These are phyloP conservation scores for Pyrocoelia pectoralis DNA, from an alignment of 2,888 invertebrate species.

Conservation along the genomic window DNA sequence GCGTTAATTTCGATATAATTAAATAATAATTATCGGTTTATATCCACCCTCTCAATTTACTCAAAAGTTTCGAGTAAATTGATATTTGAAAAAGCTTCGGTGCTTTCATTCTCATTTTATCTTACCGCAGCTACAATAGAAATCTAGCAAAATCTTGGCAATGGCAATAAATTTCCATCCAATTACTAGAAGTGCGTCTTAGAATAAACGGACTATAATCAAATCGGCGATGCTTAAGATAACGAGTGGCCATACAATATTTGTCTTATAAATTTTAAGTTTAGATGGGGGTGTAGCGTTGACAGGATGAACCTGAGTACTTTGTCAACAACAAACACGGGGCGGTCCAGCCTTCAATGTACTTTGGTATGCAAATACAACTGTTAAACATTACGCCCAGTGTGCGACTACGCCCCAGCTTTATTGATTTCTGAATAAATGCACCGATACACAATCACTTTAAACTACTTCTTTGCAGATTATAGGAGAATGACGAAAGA, in stretches of 20 bases:
- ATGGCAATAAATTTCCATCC: constrained; percentile 1
- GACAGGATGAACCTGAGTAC: constrained; percentile 42
- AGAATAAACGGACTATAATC: constrained; percentile 11
- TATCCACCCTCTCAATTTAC: too few relatives aligned
- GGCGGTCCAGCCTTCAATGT: constrained; percentile 48
- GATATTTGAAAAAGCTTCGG: neutral
- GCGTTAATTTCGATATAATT: too few relatives aligned
- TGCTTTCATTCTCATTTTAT: neutral
- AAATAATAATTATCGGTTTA: too few relatives aligned
- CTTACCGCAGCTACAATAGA: neutral
- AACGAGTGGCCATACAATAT: constrained; percentile 38
- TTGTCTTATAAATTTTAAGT: constrained; percentile 50
- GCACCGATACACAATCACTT: constrained; percentile 34
- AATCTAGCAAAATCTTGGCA: constrained; percentile 5
- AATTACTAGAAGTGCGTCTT: constrained; percentile 8
- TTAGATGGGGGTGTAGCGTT: constrained; percentile 44
- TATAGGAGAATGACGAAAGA: too few relatives aligned
- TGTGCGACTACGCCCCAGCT: constrained; percentile 48
- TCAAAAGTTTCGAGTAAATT: too few relatives aligned
- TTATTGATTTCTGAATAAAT: constrained; percentile 47
- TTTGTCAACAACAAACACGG: constrained; percentile 53
- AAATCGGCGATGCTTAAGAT: constrained; percentile 15
- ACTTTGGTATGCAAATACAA: constrained; percentile 54
- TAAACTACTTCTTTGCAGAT: neutral
- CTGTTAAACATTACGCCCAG: constrained; percentile 50